phyloP scores from a whole-genome alignment of 2,113 vertebrate species.

The Neogobius melanostomus region DNA sequence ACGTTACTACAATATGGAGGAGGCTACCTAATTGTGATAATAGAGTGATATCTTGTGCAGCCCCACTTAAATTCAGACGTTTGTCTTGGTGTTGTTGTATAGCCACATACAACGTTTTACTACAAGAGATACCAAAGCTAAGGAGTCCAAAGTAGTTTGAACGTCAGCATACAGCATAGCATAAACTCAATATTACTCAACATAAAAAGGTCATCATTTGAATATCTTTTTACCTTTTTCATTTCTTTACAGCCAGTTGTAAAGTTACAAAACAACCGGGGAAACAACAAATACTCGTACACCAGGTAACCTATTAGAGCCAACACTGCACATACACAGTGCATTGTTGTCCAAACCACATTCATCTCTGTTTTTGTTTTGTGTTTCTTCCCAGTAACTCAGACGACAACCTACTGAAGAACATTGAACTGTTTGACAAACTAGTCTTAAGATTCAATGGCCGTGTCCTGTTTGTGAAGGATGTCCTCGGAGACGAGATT shows the following conservation, averaged over 20 bases:
- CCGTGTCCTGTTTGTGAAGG: constrained; percentile 94
- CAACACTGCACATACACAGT: background rate
- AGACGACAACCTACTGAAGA: constrained; percentile 97
- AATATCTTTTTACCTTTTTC: background rate
- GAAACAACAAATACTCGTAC: constrained; percentile 99
- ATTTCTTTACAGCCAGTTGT: constrained; percentile 85
- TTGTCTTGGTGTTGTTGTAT: too few species aligned
- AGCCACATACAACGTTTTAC: too few species aligned
- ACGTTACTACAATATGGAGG: too few species aligned
- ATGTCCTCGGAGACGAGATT: constrained; percentile 96
- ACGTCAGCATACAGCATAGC: too few species aligned
- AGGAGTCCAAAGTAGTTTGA: too few species aligned
- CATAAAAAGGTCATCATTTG: too few species aligned
- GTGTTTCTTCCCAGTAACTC: constrained; percentile 83
- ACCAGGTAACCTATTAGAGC: constrained; percentile 74
- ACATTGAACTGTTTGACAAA: constrained; percentile 98
- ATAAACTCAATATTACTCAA: too few species aligned
- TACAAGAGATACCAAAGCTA: too few species aligned
- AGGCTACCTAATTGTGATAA: too few species aligned
- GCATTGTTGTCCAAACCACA: background rate
- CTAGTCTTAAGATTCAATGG: constrained; percentile 94
- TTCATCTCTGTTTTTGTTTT: constrained; percentile 2
- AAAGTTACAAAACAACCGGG: constrained; percentile 95
- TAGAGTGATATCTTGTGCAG: too few species aligned
- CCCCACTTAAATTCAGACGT: too few species aligned